Evolutionary conservation across 2,113 vertebrate genomes (phyloP), one percentile per base, ranked within the genome.

Genomic region (Pygoscelis adeliae): DNA sequence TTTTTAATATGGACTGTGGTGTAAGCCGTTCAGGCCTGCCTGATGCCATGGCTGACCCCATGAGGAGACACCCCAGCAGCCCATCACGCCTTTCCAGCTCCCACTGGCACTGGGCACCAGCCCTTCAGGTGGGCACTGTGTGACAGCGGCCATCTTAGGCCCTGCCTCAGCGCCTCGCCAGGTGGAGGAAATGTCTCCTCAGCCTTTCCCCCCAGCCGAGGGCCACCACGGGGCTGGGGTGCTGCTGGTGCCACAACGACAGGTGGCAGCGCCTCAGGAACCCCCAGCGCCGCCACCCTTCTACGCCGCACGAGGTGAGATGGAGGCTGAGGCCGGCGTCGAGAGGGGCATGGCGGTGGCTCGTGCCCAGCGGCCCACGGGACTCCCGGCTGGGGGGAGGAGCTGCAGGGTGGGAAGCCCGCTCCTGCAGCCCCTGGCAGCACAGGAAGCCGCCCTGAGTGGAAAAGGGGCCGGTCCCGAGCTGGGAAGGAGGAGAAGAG

Each of bases 401-500:
- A 56, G 36, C 46, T 10, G 71, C 8, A 14, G 56, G 44, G n/a
- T n/a, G n/a, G n/a, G n/a, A n/a, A n/a, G n/a, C n/a, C n/a, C n/a
- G n/a, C 8, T 55, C 72, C 49, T 0, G 42, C 73, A 3, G 70
- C 4, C 18, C 23, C 73, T 2, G 74, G 46, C n/a, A 92, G 93
- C 55, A 3, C 5, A 27, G 91, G 44, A 77, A 81, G 52, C 81
- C 23, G 42, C 94, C 47, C 86, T 4, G 89, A 32, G 65, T 76
- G 80, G 89, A 92, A 95, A 95, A 97, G 95, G 96, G 96, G 96
- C 93, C n/a, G 96, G 89, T 93, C 95, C 91, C 12, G 34, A 56
- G 90, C 93, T 5, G 87, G 79, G 95, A 63, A 89, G 96, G 88
- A 97, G 96, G 93, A 87, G 87, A 70, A 71, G 87, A 77, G 92